These are phyloP conservation scores for Hestina assimilis DNA, from an alignment of 1,140 invertebrate species.

Conservation along the genomic window DNA sequence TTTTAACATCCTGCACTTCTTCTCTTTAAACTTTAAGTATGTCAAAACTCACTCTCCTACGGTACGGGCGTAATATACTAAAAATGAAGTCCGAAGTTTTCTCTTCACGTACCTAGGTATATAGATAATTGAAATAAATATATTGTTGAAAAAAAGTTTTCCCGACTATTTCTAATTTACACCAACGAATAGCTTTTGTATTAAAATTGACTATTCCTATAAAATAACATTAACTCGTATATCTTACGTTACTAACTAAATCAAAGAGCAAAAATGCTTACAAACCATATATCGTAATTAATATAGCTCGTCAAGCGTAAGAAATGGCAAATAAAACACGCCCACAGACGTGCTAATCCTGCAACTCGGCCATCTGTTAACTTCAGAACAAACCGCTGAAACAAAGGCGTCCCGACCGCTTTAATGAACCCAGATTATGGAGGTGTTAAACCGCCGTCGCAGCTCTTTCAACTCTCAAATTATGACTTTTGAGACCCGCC, in stretches of 20 bases:
- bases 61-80: too few relatives aligned
- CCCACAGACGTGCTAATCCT: slow-evolving; percentile 63
- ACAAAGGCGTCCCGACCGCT: slow-evolving; percentile 68
- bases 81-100: too few relatives aligned
- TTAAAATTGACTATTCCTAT: too few relatives aligned
- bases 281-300: slow-evolving; percentile 14
- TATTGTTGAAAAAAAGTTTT: too few relatives aligned
- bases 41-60: too few relatives aligned
- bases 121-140: too few relatives aligned
- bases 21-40: too few relatives aligned
- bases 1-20: too few relatives aligned
- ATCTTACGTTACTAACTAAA: background rate
- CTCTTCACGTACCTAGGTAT: too few relatives aligned
- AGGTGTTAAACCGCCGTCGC: slow-evolving; percentile 73
- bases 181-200: too few relatives aligned
- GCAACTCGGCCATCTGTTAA: slow-evolving; percentile 71
- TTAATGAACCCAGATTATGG: slow-evolving; percentile 77
- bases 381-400: slow-evolving; percentile 67
- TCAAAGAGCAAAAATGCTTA: background rate
- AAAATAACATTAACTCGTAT: too few relatives aligned
- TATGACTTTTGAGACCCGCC: slow-evolving; percentile 64
- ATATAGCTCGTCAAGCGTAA: slow-evolving; percentile 25
- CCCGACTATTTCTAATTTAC: too few relatives aligned
- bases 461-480: slow-evolving; percentile 74
- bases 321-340: slow-evolving; percentile 37